A percentile compares a stretch with the other conserved stretches of the same genome.
Evolutionary conservation across 2,888 invertebrate genomes (phyloP).

Genomic region (Lypha dubia): DNA sequence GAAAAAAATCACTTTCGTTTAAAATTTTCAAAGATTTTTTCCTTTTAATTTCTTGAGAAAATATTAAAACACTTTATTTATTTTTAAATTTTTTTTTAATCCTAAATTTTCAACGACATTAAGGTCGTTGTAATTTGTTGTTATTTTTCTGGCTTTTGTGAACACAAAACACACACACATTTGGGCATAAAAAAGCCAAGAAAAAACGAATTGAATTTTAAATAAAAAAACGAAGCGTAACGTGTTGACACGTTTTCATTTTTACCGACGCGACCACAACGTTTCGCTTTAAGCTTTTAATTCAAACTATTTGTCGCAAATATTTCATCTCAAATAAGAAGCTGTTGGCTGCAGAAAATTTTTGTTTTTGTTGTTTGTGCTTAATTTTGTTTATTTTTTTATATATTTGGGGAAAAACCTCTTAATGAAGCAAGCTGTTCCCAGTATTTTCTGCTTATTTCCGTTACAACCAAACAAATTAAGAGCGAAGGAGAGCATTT

Average conservation of each 20-base stretch:
- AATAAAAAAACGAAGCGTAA: slow-evolving; percentile 57
- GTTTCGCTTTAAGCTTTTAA: slow-evolving; percentile 64
- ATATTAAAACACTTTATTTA: slow-evolving; percentile 30
- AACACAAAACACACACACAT: slow-evolving; percentile 27
- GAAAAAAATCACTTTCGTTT: slow-evolving; percentile 49
- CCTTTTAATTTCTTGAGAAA: slow-evolving; percentile 26
- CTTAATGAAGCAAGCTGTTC: slow-evolving; percentile 22
- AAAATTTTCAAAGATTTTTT: slow-evolving; percentile 22
- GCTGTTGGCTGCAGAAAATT: slow-evolving; percentile 60
- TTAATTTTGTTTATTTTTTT: background rate
- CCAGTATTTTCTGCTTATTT: slow-evolving; percentile 55
- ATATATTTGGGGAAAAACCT: slow-evolving; percentile 25
- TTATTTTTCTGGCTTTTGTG: background rate
- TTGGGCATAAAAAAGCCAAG: slow-evolving; percentile 6
- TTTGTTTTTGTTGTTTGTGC: slow-evolving; percentile 2
- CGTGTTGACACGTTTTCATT: slow-evolving; percentile 57
- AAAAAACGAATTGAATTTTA: background rate
- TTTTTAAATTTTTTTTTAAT: slow-evolving; percentile 30
- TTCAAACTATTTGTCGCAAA: slow-evolving; percentile 68
- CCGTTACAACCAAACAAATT: no score
- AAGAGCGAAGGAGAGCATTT: background rate
- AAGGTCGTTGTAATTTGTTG: slow-evolving; percentile 63
- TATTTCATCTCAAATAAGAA: slow-evolving; percentile 47
- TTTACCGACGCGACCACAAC: slow-evolving; percentile 64
- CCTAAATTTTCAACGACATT: slow-evolving; percentile 57